Base-by-base conservation (phyloP, 2,797 vertebrate genomes). In the Sphenopsis melanotis region DNA sequence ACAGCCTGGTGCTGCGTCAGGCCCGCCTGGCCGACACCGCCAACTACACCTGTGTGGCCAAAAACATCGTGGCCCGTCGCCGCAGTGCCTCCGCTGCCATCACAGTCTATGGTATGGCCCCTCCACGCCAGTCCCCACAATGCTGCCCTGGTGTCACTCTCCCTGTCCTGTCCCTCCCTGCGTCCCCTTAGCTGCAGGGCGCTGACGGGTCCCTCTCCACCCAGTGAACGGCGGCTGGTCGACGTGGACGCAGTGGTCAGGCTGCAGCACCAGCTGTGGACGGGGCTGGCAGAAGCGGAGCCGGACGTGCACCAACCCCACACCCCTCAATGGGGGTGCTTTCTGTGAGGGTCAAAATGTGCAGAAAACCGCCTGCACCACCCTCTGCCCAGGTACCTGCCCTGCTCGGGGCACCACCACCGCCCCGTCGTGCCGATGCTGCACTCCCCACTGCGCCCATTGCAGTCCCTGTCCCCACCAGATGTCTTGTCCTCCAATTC, bases 221-320 rank as follows among this genome's bases (percentile, higher is more conserved):
- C 95, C 99, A 99, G 99, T 99, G 98, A 99, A 99, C 95, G 99
- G 99, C 96, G 99, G 99, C 98, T 99, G 99, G 99, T 99, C 99
- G 93, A 99, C 99, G 41, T 99, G 99, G 99, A 99, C 99, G 53
- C 99, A 99, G 97, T 99, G 99, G 99, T 99, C 99, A 60, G 98
- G 99, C 97, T 99, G 99, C 98, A 99, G 99, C 91, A 98, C 98
- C 89, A 98, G 98, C 98, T 99, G 99, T 95, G 99, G 99, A 97
- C 98, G 99, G 90, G 99, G 99, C 97, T 99, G 99, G 99, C 99
- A 99, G 99, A 99, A 99, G 98, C 99, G 99, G 98, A 99, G 99
- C 98, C 98, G 99, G 96, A 99, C 98, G 96, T 99, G 99, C 98
- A 99, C 99, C 98, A 99, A 99, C 97, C 99, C 99, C 94, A 98